phyloP scores from a whole-genome alignment of 1,140 invertebrate genomes.

The Drosophila novamexicana region DNA sequence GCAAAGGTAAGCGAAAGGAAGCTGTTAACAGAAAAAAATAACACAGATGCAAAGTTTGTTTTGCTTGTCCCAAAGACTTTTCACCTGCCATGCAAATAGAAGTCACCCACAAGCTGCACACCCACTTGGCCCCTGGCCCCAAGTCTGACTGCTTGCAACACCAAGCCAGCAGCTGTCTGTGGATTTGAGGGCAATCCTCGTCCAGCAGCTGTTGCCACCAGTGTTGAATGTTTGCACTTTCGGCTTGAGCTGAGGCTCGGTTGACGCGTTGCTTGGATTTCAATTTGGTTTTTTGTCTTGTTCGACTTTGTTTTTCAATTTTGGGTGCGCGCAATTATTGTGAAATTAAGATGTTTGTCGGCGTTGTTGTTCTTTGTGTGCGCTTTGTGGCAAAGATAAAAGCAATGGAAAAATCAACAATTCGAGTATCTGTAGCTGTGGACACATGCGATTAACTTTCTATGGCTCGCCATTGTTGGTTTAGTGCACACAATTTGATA shows the following conservation, averaged over 20 bases:
- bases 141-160: not conserved
- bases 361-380: constrained; percentile 21
- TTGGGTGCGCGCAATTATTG: constrained; percentile 69
- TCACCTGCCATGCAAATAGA: constrained; percentile 76
- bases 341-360: constrained; percentile 75
- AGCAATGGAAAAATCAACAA: constrained; percentile 7
- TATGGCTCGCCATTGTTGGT: constrained; percentile 44
- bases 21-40: constrained; percentile 36
- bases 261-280: constrained; percentile 37
- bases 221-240: constrained; percentile 81
- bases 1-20: constrained; percentile 10
- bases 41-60: constrained; percentile 69
- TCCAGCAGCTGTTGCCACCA: constrained; percentile 72
- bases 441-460: constrained; percentile 61
- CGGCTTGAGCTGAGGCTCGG: constrained; percentile 32
- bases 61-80: constrained; percentile 67
- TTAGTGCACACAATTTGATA: constrained; percentile 39
- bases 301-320: constrained; percentile 65
- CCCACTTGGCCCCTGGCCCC: not conserved
- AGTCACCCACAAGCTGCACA: constrained; percentile 38
- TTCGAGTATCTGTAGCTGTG: constrained; percentile 25
- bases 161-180: constrained; percentile 8
- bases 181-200: constrained; percentile 54
- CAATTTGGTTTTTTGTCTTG: constrained; percentile 19
- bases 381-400: constrained; percentile 42